Conservation (phyloP, 2,113 vertebrate species). For the Leptocoma aspasia region DNA sequence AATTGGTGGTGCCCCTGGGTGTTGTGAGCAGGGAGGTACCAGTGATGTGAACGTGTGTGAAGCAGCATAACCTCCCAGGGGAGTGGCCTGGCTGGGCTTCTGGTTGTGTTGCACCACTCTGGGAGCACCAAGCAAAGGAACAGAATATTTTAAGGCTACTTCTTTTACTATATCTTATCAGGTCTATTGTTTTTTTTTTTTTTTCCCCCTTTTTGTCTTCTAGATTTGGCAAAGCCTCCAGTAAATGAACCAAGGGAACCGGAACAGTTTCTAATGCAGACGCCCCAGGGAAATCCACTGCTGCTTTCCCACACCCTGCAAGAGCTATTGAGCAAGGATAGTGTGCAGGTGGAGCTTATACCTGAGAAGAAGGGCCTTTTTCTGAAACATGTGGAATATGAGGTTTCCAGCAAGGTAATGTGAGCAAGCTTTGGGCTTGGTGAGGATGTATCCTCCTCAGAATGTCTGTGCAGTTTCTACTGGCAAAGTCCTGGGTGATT, state of each 20-base stretch:
- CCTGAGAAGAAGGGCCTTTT: conserved; percentile 98
- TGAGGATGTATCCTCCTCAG: neutral
- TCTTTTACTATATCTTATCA: neutral
- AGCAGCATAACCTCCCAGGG: neutral
- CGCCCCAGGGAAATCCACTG: conserved; percentile 79
- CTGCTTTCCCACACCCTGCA: conserved; percentile 81
- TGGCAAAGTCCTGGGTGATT: neutral
- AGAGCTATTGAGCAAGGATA: conserved; percentile 84
- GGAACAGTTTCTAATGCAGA: conserved; percentile 81
- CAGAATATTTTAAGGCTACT: neutral
- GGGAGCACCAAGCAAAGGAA: neutral
- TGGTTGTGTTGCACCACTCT: neutral
- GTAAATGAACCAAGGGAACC: conserved; percentile 72
- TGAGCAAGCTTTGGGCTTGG: neutral
- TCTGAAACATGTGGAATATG: conserved; percentile 97
- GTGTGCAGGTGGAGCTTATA: conserved; percentile 88
- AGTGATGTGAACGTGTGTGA: neutral
- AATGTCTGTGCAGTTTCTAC: neutral
- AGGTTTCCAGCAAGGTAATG: conserved; percentile 89
- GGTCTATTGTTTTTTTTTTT: neutral
- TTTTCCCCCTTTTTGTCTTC: neutral
- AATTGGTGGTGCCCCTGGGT: conserved; percentile 20
- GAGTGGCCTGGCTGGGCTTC: neutral
- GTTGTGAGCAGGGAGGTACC: conserved; percentile 22
- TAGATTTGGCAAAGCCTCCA: conserved; percentile 81